Percentiles rank a stretch among this genome's conserved stretches.
These are phyloP conservation scores for Poecilus cupreus DNA, from an alignment of 2,888 invertebrate species.

Conservation along the genomic window DNA sequence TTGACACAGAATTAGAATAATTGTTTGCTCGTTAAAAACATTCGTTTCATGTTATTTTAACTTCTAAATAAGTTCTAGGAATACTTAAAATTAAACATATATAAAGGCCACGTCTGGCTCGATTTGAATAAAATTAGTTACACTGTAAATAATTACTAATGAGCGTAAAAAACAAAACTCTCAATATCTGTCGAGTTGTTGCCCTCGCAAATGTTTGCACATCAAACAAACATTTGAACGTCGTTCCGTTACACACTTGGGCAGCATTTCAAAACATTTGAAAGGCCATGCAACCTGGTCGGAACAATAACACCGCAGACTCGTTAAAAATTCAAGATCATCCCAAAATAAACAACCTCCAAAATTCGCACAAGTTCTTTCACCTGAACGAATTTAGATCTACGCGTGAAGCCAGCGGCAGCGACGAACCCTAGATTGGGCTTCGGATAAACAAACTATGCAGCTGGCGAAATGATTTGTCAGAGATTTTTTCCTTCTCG, in stretches of 20 bases:
- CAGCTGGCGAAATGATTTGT: neutral
- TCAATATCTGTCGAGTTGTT: neutral
- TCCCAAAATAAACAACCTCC: constrained; percentile 22
- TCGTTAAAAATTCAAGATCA: constrained; percentile 31
- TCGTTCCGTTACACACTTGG: neutral
- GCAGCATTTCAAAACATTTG: constrained; percentile 31
- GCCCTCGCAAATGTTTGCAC: neutral
- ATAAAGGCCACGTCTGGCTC: neutral
- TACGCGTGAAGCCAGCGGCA: too few relatives aligned
- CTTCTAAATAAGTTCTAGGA: neutral
- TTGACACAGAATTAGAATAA: neutral
- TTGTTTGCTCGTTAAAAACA: neutral
- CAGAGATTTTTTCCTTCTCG: neutral
- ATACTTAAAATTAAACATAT: neutral
- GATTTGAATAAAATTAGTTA: constrained; percentile 1
- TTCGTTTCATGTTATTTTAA: neutral
- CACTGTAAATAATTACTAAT: neutral
- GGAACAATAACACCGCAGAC: constrained; percentile 12
- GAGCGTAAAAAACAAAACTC: neutral
- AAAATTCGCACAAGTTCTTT: constrained; percentile 36
- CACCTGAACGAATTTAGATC: constrained; percentile 12
- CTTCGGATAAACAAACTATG: neutral
- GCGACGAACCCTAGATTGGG: neutral
- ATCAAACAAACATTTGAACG: neutral
- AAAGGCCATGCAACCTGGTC: constrained; percentile 27